Conservation (phyloP, 2,888 invertebrate genomes). For the Lysandra coridon region DNA sequence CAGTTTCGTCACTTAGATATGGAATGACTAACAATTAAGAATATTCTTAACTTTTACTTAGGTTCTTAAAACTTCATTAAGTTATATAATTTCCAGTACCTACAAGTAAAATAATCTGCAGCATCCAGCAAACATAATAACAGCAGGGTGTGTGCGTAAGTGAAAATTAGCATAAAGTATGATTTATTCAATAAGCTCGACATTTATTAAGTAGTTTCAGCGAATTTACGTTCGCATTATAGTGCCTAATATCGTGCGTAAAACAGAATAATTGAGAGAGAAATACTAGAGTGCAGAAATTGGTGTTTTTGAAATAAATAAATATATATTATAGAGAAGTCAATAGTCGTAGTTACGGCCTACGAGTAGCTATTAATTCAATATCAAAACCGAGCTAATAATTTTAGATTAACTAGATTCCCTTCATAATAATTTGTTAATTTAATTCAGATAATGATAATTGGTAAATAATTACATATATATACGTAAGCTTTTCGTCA, state of each 20-base stretch:
- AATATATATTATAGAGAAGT: too few relatives aligned
- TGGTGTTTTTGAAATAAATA: too few relatives aligned
- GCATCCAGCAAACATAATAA: neutral
- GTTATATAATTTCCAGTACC: too few relatives aligned
- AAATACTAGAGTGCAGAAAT: neutral
- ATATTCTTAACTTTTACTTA: too few relatives aligned
- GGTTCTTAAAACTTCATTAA: too few relatives aligned
- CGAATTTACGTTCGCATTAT: neutral
- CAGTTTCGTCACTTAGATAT: neutral
- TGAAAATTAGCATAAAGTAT: constrained; percentile 18
- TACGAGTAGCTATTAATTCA: too few relatives aligned
- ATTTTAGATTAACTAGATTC: neutral
- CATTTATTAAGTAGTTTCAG: constrained; percentile 1
- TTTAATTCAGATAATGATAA: neutral
- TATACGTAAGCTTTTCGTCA: neutral
- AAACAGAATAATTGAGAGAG: neutral
- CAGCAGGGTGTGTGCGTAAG: constrained; percentile 3
- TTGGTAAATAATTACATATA: neutral
- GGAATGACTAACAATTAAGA: too few relatives aligned
- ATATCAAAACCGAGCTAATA: neutral
- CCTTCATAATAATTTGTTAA: neutral
- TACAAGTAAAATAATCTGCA: neutral
- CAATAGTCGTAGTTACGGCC: too few relatives aligned
- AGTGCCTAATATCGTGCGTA: neutral
- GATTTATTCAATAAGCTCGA: neutral